Evolutionary conservation across 2,113 vertebrate genomes (phyloP).

Genomic region (Serilophus lunatus): DNA sequence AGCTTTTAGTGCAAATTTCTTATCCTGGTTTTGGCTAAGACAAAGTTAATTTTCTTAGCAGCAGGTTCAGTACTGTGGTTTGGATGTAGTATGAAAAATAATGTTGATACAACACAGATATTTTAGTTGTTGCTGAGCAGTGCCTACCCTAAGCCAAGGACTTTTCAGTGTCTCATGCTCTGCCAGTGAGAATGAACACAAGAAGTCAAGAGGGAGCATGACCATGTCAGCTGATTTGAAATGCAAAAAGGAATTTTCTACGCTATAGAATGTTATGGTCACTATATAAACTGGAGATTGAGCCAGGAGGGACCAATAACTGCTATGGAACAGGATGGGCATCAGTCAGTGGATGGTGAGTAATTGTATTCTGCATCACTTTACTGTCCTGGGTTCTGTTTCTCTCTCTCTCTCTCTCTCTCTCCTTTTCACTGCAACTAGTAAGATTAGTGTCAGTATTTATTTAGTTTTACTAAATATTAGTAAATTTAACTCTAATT

Average conservation of each 20-base stretch:
- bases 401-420: too few species aligned
- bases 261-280: not conserved
- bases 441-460: not conserved
- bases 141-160: not conserved
- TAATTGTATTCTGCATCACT: not conserved
- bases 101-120: not conserved
- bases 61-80: not conserved
- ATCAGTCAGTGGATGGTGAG: not conserved
- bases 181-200: too few species aligned
- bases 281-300: not conserved
- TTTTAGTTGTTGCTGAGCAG: not conserved
- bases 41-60: too few species aligned
- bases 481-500: not conserved
- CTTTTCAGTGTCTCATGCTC: too few species aligned
- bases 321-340: not conserved
- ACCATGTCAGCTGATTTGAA: not conserved
- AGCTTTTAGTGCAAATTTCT: too few species aligned
- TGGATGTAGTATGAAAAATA: not conserved
- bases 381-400: not conserved
- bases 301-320: not conserved
- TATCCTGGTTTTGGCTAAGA: too few species aligned
- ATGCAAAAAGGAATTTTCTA: not conserved
- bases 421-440: not conserved
- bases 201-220: not conserved
- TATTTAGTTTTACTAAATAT: not conserved